phyloP scores from a whole-genome alignment of 2,888 invertebrate species.

The Caradrina clavipalpis region DNA sequence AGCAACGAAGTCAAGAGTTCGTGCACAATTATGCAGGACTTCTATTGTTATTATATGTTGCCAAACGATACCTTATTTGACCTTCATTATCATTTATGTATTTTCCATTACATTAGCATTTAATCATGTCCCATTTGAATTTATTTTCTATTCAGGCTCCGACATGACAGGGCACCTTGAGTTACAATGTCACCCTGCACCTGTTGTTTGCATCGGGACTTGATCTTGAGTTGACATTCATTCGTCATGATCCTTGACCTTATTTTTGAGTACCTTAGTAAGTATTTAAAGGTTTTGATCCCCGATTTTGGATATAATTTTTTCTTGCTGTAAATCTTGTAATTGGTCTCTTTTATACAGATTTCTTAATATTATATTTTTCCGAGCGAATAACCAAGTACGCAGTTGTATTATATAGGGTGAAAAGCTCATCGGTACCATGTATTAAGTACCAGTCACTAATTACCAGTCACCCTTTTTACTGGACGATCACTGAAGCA shows the following conservation, averaged over 20 bases:
- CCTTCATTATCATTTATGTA: conserved; percentile 23
- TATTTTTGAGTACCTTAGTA: background rate
- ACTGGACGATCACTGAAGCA: too few relatives aligned
- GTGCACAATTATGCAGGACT: background rate
- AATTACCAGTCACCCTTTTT: too few relatives aligned
- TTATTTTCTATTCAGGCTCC: conserved; percentile 28
- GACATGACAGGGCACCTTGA: conserved; percentile 36
- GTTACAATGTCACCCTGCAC: conserved; percentile 28
- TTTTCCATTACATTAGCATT: conserved; percentile 31
- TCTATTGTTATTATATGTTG: conserved; percentile 21
- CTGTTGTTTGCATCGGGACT: conserved; percentile 26
- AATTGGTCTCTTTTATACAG: background rate
- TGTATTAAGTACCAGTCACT: too few relatives aligned
- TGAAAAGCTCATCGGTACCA: too few relatives aligned
- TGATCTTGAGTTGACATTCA: conserved; percentile 16
- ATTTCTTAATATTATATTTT: too few relatives aligned
- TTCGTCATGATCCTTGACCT: background rate
- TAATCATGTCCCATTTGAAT: conserved; percentile 28
- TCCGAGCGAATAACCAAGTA: too few relatives aligned
- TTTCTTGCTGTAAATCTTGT: background rate
- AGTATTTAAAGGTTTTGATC: background rate
- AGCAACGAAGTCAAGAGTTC: background rate
- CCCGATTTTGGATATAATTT: background rate
- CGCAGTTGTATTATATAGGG: too few relatives aligned
- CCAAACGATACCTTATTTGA: conserved; percentile 17